Evolutionary conservation across 2,888 invertebrate genomes (phyloP), one percentile per base, ranked within the genome.

Genomic region (Cremastinae sp.): DNA sequence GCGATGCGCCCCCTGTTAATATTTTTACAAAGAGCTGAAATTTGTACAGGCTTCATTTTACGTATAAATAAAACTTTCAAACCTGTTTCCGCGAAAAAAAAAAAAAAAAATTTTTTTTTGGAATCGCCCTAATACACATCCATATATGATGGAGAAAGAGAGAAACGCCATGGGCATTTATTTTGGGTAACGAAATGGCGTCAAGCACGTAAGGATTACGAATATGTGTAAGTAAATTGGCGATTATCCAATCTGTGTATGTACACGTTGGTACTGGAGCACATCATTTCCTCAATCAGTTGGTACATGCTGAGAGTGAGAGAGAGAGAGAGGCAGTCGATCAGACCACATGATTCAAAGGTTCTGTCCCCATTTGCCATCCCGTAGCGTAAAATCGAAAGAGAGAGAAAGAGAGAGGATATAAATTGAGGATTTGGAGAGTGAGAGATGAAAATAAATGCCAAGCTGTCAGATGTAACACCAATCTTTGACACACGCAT

Each of bases 261-360:
- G 36, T 49, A 62, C 77, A 28, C 59, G 51, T 28, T 69, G 59
- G 16, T 28, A 54, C 54, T 69, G 71, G 64, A 64, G 77, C 73
- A 70, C 77, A 82, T 82, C 82, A 82, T 82, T 82, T 82, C 82
- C 82, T 82, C 82, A 82, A 82, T 82, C 81, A 82, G 80, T 78
- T 64, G 62, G 72, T 75, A 72, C 62, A 71, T 65, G 62, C 62
- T 43, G 61, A 62, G 53, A 56, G 64, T 68, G 28, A 28, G 41
- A 66, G 54, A 68, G 56, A 70, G 58, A 68, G 71, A 28, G 28
- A 22, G 47, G 61, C 43, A 54, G 56, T 70, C 51, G 72, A 45
- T 49, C n/a, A 62, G 54, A 68, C 56, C 66, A 74, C 70, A 66
- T 69, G 59, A 74, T 78, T 75, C 69, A 72, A 79, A 78, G 59